Conservation (phyloP, 2,113 vertebrate species). For the Macaca mulatta region DNA sequence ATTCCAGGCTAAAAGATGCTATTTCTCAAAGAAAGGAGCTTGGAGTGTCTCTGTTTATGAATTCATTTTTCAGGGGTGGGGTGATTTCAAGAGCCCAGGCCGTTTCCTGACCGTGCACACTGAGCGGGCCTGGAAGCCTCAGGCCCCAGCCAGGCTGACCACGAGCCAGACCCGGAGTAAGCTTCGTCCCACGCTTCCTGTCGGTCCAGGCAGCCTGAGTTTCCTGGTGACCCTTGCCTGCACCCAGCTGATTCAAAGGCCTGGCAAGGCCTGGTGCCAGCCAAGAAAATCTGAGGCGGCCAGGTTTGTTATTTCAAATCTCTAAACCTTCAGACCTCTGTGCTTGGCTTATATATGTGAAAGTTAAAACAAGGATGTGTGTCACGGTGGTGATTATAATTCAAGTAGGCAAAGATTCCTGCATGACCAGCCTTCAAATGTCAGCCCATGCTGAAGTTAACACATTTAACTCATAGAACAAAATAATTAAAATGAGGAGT, state of each 20-base stretch:
- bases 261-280: constrained; percentile 56
- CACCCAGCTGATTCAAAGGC: constrained; percentile 68
- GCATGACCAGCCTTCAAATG: not conserved
- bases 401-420: not conserved
- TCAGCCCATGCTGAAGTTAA: not conserved
- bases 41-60: not conserved
- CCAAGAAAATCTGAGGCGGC: constrained; percentile 58
- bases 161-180: constrained; percentile 18
- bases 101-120: not conserved
- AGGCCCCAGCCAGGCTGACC: constrained; percentile 43
- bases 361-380: not conserved
- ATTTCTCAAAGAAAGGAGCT: constrained; percentile 52
- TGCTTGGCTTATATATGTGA: not conserved
- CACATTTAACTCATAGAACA: not conserved
- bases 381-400: not conserved
- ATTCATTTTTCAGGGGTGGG: constrained; percentile 26
- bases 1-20: not conserved
- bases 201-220: constrained; percentile 42
- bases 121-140: not conserved
- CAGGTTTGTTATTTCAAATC: constrained; percentile 52
- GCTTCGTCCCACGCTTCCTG: constrained; percentile 68
- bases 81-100: constrained; percentile 8
- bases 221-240: constrained; percentile 70
- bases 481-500: not conserved
- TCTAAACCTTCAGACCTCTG: not conserved